Evolutionary conservation across 2,797 vertebrate genomes (phyloP), one percentile per base, ranked within the genome.

Genomic region (Enteromius trimaculatus): DNA sequence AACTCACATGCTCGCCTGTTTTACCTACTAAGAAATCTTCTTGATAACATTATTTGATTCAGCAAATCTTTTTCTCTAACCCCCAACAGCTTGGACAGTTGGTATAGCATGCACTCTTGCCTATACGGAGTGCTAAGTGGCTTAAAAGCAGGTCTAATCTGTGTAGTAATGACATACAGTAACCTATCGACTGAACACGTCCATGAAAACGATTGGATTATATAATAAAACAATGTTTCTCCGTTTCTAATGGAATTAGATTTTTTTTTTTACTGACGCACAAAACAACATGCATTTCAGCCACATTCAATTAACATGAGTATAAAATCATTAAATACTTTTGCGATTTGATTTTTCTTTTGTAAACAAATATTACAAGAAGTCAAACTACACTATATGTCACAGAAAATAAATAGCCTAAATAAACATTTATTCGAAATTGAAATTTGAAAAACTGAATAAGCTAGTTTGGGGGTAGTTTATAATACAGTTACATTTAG

Each of bases 111-210:
- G 11, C 19, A 44, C 74, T 70, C 64, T 49, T 68, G 49, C 29
- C 68, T 26, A 64, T 75, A 23, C 64, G 37, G 23, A 69, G 19
- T 6, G 82, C 23, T 89, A 88, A 89, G 70, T 81, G 85, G 86
- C 60, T 89, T 89, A 82, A 84, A 81, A 77, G 53, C 71, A 83
- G 76, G 66, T 79, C 23, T 80, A 82, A 82, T 82, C 66, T 29
- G 11, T 21, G 31, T 31, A 76, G 51, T n/a, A 82, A 69, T 71
- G 69, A 68, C 75, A 51, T 84, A 58, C 82, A 85, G 87, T 89
- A 86, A 86, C 42, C 80, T 88, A 93, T 92, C 75, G 87, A 93
- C 92, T 87, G 29, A 68, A 81, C 85, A 68, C 82, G 84, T 80
- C 90, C 26, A 85, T 16, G 23, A 84, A 75, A 86, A 81, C 49